Conservation (phyloP, 2,888 invertebrate genomes). For the Junonia oenone region DNA sequence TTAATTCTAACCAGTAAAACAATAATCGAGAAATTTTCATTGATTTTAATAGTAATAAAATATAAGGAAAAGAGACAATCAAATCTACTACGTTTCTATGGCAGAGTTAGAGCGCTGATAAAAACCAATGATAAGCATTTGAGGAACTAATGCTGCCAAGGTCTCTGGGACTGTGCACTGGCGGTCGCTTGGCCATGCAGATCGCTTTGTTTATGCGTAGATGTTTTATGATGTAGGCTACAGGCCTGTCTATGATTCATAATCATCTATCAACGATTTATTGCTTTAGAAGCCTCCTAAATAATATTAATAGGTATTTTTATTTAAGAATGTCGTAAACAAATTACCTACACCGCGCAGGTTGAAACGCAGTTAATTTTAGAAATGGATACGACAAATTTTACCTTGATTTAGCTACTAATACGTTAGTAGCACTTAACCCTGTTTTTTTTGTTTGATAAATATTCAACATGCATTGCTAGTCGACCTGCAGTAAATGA, state of each 20-base stretch:
- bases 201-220: slow-evolving; percentile 16
- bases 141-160: slow-evolving; percentile 35
- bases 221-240: background rate
- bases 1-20: no score
- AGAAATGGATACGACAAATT: background rate
- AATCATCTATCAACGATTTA: no score
- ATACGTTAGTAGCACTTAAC: background rate
- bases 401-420: background rate
- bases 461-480: slow-evolving; percentile 7
- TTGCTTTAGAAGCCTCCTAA: no score
- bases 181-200: slow-evolving; percentile 32
- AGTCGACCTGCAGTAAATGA: slow-evolving; percentile 1
- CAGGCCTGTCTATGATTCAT: background rate
- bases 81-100: slow-evolving; percentile 2
- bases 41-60: background rate
- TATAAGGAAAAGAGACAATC: background rate
- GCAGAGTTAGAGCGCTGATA: background rate
- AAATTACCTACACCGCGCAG: no score
- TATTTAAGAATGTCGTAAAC: no score
- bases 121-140: slow-evolving; percentile 11
- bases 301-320: no score
- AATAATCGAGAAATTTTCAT: no score
- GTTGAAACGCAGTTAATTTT: no score
- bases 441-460: background rate
- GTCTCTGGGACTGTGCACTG: slow-evolving; percentile 32